A percentile compares a stretch with the other conserved stretches of the same genome.
These are phyloP conservation scores for Pseudorhombus dupliciocellatus DNA, from an alignment of 2,113 vertebrate species.

Conservation along the genomic window DNA sequence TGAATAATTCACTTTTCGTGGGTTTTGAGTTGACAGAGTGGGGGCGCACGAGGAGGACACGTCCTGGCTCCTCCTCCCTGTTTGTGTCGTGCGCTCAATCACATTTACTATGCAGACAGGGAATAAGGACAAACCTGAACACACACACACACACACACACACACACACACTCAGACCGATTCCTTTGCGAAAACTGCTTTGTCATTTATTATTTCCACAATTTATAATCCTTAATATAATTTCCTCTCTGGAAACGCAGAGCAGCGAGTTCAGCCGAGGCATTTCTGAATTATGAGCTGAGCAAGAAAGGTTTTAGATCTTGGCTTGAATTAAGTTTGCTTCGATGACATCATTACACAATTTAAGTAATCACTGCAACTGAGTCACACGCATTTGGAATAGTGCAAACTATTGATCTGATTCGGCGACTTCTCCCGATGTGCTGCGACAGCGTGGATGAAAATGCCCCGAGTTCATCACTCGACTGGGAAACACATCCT, in stretches of 20 bases:
- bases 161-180: conserved; percentile 28
- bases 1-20: too few relatives aligned
- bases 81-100: background rate
- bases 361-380: conserved; percentile 71
- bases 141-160: conserved; percentile 14
- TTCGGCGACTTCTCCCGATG: conserved; percentile 47
- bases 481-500: conserved; percentile 73
- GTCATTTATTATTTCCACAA: conserved; percentile 61
- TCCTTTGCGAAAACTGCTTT: conserved; percentile 56
- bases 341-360: conserved; percentile 71
- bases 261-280: conserved; percentile 59
- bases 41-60: background rate
- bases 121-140: conserved; percentile 1
- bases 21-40: too few relatives aligned
- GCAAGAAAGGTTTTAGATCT: conserved; percentile 62
- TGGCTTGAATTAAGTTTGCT: conserved; percentile 68
- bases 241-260: conserved; percentile 56
- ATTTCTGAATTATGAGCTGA: conserved; percentile 65
- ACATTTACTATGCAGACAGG: background rate
- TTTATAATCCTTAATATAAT: conserved; percentile 64
- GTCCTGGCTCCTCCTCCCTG: conserved; percentile 3
- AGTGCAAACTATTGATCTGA: conserved; percentile 66
- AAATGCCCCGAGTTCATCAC: conserved; percentile 71
- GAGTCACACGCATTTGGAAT: conserved; percentile 60
- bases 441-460: conserved; percentile 49